These are phyloP conservation scores for Chinchilla lanigera DNA, from an alignment of 2,113 vertebrate species.

Conservation along the genomic window DNA sequence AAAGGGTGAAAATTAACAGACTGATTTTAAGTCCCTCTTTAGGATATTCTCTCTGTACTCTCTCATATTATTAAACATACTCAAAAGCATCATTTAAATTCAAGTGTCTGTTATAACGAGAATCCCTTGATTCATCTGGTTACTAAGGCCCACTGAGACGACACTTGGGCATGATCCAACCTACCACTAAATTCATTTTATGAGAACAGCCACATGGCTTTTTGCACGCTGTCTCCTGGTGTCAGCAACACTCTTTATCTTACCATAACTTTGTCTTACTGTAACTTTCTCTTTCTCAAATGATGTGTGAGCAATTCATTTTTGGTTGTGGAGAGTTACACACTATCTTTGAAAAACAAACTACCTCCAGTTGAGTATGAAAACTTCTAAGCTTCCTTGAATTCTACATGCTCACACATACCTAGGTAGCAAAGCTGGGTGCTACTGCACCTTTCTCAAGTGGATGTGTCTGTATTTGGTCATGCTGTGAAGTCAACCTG, in stretches of 20 bases:
- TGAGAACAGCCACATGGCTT: neutral
- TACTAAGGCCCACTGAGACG: neutral
- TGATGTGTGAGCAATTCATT: conserved; percentile 55
- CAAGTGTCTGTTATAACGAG: conserved; percentile 22
- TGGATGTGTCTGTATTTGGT: conserved; percentile 87
- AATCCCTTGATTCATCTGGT: neutral
- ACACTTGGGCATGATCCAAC: neutral
- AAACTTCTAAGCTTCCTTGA: conserved; percentile 82
- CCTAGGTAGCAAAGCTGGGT: conserved; percentile 86
- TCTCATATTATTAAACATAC: conserved; percentile 39
- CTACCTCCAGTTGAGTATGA: conserved; percentile 66
- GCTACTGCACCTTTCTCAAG: conserved; percentile 89
- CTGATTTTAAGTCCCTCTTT: conserved; percentile 10
- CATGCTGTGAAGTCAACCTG: conserved; percentile 89
- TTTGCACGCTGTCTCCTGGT: neutral
- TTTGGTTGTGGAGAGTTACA: conserved; percentile 83
- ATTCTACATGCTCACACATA: conserved; percentile 79
- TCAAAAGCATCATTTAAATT: conserved; percentile 36
- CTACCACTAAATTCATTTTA: neutral
- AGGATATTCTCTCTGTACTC: conserved; percentile 29
- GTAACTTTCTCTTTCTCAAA: neutral
- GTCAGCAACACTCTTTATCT: neutral
- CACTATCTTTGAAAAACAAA: conserved; percentile 82
- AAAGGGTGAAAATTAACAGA: conserved; percentile 46
- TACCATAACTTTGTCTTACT: too few species aligned